Evolutionary conservation across 2,888 invertebrate species (phyloP), one percentile per base, ranked within the genome.

Genomic region (Noctua janthina): DNA sequence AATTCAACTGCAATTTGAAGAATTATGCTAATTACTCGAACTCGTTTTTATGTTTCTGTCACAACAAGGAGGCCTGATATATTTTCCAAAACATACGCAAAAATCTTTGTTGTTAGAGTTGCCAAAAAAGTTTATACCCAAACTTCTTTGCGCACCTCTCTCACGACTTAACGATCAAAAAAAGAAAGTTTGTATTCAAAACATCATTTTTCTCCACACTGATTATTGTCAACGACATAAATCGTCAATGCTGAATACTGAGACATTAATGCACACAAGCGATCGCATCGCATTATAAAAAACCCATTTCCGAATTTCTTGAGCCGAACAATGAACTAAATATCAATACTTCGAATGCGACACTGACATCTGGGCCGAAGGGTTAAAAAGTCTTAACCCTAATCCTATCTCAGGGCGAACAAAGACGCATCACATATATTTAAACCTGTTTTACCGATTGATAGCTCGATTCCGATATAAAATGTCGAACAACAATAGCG

Each of bases 381-480:
- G 92, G 92, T 92, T 90, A 89, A 92, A 89, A 90, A 90, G 89
- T 91, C 90, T 92, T 94, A 94, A 95, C 96, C 96, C 96, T 96
- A 96, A 96, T 96, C 96, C 94, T 94, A 94, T 95, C 95, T 94
- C 86, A 86, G 83, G 35, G 29, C 86, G 85, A 87, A 95, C 95
- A 96, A 95, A 93, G 92, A 90, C 90, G 90, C 92, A 93, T 94
- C 94, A 92, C 93, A 94, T 93, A 90, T 94, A 93, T 95, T 94
- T 93, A 95, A 96, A 96, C 97, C 96, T 95, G 96, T 96, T 96
- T 95, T 93, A 94, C 93, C 94, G 93, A 96, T 97, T 96, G 96
- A 96, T 96, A 94, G 94, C 91, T 91, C 91, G 92, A 93, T 93
- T 94, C 89, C 94, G 94, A 96, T 96, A 95, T 95, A 94, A 94